Percentiles rank a stretch among this genome's conserved stretches.
phyloP scores from a whole-genome alignment of 2,113 vertebrate species.

The Charina bottae region DNA sequence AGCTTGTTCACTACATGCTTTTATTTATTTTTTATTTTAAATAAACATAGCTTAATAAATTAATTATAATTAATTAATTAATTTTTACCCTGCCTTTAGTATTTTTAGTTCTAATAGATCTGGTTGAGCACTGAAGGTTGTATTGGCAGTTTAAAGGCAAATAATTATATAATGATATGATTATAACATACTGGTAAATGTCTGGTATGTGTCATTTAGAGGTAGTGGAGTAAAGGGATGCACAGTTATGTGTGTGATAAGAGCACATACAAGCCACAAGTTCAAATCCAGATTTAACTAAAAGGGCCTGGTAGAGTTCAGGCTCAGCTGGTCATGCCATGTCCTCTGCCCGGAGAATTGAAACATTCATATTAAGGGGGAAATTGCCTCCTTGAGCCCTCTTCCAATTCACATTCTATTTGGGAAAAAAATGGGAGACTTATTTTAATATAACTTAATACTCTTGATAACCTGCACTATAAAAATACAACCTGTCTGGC shows the following conservation, averaged over 20 bases:
- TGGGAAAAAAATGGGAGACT: background rate
- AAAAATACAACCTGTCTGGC: background rate
- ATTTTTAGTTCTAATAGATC: background rate
- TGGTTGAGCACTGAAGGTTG: background rate
- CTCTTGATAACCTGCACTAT: background rate
- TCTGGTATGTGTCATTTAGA: too few relatives aligned
- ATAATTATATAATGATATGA: background rate
- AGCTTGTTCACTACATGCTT: conserved; percentile 53
- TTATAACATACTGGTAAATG: too few relatives aligned
- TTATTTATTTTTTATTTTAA: background rate
- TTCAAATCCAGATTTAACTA: background rate
- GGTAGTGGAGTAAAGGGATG: rapidly evolving
- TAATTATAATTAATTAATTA: too few relatives aligned
- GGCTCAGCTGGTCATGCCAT: rapidly evolving
- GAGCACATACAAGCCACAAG: background rate
- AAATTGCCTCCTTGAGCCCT: background rate
- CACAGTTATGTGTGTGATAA: rapidly evolving
- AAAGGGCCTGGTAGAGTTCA: background rate
- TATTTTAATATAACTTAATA: background rate
- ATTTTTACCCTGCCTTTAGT: too few relatives aligned
- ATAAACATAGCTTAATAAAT: conserved; percentile 12
- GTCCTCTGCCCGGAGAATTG: background rate
- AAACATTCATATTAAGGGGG: too few relatives aligned
- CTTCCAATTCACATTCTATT: background rate
- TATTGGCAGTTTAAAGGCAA: background rate